Evolutionary conservation across 2,888 invertebrate species (phyloP).

Genomic region (Drepana falcataria): DNA sequence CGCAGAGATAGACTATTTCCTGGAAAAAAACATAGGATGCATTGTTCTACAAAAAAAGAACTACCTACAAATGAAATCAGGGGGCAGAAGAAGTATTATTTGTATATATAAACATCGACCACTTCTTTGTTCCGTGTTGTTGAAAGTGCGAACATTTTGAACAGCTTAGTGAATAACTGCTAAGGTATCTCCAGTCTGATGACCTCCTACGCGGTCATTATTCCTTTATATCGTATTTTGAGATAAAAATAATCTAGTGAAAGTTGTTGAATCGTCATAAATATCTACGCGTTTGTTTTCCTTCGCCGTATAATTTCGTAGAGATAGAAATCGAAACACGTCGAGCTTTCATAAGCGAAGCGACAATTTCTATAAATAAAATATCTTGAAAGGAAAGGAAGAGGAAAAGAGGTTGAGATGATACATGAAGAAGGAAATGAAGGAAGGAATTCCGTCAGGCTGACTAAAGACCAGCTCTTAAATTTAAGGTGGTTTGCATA

Average conservation of each 20-base stretch:
- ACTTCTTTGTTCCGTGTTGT: conserved; percentile 8
- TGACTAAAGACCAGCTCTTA: too few relatives aligned
- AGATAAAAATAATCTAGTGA: conserved; percentile 34
- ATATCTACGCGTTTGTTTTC: conserved; percentile 2
- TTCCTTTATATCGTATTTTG: conserved; percentile 13
- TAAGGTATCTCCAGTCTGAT: conserved; percentile 26
- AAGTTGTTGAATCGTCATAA: conserved; percentile 23
- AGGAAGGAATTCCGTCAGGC: too few relatives aligned
- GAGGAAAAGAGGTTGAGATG: too few relatives aligned
- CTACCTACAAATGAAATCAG: background rate
- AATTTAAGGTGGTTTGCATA: too few relatives aligned
- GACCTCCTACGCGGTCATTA: conserved; percentile 26
- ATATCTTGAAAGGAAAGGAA: too few relatives aligned
- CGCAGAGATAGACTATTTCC: too few relatives aligned
- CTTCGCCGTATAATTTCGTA: background rate
- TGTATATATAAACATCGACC: background rate
- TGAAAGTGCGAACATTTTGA: conserved; percentile 1
- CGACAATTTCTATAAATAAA: too few relatives aligned
- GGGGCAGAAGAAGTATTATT: background rate
- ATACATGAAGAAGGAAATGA: too few relatives aligned
- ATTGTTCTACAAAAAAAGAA: too few relatives aligned
- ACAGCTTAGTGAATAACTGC: conserved; percentile 7
- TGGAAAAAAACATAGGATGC: too few relatives aligned
- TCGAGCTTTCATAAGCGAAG: too few relatives aligned
- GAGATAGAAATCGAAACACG: too few relatives aligned